Evolutionary conservation across 2,113 vertebrate genomes (phyloP).

Genomic region (Rhombomys opimus): DNA sequence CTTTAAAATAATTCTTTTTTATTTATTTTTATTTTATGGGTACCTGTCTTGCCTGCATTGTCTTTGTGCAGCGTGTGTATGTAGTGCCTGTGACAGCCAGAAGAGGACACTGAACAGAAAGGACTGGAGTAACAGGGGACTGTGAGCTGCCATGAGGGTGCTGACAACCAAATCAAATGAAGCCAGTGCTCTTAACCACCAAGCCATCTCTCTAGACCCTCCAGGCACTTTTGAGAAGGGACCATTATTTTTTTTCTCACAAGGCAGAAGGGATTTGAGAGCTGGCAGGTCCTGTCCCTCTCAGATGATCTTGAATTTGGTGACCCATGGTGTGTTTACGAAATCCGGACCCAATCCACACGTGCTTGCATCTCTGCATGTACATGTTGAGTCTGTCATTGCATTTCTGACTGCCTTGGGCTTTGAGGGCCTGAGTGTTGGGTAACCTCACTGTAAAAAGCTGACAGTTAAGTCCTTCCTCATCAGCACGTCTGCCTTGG

Average conservation of each 20-base stretch:
- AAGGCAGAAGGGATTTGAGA: slow-evolving; percentile 34
- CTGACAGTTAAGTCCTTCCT: background rate
- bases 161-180: background rate
- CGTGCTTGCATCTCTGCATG: background rate
- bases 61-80: background rate
- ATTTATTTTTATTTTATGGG: background rate
- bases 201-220: background rate
- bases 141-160: background rate
- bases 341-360: background rate
- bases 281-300: background rate
- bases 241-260: background rate
- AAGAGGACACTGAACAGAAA: background rate
- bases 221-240: background rate
- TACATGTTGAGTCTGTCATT: background rate
- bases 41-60: background rate
- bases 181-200: background rate
- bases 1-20: background rate
- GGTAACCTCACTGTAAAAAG: background rate
- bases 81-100: background rate
- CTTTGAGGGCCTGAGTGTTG: background rate
- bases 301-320: background rate
- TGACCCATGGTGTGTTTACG: background rate
- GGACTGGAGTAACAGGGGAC: background rate
- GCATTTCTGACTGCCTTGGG: background rate
- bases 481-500: background rate